Conservation (phyloP, 2,113 vertebrate genomes). For the Chionis minor region DNA sequence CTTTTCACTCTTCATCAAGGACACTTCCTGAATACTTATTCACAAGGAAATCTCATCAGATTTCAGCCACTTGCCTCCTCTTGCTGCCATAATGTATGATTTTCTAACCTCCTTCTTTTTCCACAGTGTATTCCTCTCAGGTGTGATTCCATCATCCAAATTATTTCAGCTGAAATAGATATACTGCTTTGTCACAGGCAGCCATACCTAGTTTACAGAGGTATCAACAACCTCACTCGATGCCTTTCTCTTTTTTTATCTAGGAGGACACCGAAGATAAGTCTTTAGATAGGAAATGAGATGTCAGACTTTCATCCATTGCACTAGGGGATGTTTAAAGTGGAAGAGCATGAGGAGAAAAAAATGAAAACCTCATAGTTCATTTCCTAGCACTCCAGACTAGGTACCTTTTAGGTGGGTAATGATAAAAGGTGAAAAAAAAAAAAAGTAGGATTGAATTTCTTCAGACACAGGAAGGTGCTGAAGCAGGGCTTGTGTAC, state of each 20-base stretch:
- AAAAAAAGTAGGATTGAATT: neutral
- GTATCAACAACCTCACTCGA: neutral
- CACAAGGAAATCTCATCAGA: neutral
- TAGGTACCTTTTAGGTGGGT: neutral
- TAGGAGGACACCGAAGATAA: neutral
- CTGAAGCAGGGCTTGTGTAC: neutral
- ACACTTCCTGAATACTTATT: neutral
- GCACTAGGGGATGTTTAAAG: neutral
- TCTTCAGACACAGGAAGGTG: neutral
- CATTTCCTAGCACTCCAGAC: neutral
- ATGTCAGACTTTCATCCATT: neutral
- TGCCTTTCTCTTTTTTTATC: neutral
- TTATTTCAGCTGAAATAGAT: neutral
- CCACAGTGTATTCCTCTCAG: neutral
- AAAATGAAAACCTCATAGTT: neutral
- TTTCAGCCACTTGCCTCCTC: neutral
- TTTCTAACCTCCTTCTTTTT: neutral
- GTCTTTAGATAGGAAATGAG: neutral
- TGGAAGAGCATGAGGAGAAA: neutral
- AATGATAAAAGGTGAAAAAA: neutral
- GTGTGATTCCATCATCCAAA: neutral
- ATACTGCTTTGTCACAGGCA: neutral
- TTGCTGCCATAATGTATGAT: accelerated
- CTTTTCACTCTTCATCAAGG: neutral
- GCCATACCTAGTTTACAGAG: neutral